Percentiles rank a stretch among this genome's conserved stretches.
These are phyloP conservation scores for Hemicrepidius hirtus DNA, from an alignment of 2,888 invertebrate genomes.

Conservation along the genomic window DNA sequence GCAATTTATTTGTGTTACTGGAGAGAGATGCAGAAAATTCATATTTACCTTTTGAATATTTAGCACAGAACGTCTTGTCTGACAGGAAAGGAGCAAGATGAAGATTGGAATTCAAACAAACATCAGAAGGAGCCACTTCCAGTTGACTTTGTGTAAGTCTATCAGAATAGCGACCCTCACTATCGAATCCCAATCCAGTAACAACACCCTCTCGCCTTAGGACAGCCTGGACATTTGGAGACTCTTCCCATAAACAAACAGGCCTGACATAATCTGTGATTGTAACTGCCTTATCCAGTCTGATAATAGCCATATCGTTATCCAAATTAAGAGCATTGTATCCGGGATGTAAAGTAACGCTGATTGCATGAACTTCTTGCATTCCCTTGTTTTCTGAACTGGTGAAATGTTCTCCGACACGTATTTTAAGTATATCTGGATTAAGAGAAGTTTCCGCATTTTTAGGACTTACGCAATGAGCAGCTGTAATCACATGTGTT, in stretches of 20 bases:
- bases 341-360: constrained; percentile 69
- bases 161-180: constrained; percentile 74
- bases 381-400: constrained; percentile 33
- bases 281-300: constrained; percentile 72
- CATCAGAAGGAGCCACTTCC: constrained; percentile 76
- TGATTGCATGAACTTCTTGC: constrained; percentile 70
- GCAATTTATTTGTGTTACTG: too few species aligned
- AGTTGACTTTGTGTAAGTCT: constrained; percentile 76
- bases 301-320: constrained; percentile 76
- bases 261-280: constrained; percentile 75
- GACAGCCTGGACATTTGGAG: constrained; percentile 32
- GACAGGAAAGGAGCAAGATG: constrained; percentile 77
- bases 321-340: constrained; percentile 66
- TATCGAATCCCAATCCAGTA: constrained; percentile 75
- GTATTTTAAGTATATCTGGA: constrained; percentile 44
- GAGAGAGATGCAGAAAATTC: too few species aligned
- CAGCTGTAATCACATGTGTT: constrained; percentile 77
- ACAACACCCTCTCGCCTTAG: constrained; percentile 58
- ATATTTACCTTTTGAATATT: constrained; percentile 63
- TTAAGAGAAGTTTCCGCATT: constrained; percentile 49
- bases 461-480: constrained; percentile 77
- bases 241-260: constrained; percentile 75
- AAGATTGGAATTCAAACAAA: constrained; percentile 77
- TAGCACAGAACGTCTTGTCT: constrained; percentile 71
- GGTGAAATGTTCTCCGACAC: constrained; percentile 48